Conservation (phyloP, 2,113 vertebrate species). For the Cephalopterus ornatus region DNA sequence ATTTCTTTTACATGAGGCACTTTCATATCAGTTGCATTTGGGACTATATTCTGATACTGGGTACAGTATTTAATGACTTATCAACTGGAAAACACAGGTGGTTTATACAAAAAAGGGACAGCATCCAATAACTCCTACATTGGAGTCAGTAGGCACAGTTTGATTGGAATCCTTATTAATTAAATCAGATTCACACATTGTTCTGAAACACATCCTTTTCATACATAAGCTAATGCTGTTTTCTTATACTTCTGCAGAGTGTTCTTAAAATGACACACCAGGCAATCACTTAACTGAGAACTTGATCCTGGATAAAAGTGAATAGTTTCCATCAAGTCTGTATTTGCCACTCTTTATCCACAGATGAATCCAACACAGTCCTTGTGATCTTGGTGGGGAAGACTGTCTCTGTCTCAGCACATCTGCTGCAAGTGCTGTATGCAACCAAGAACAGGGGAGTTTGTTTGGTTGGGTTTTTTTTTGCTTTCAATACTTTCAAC, state of each 20-base stretch:
- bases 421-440: background rate
- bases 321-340: background rate
- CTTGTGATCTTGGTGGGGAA: background rate
- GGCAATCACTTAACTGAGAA: background rate
- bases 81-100: constrained; percentile 12
- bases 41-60: background rate
- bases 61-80: background rate
- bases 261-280: background rate
- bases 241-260: background rate
- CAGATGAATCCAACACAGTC: background rate
- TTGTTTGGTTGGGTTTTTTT: background rate
- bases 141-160: background rate
- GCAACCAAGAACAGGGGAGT: background rate
- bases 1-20: background rate
- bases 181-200: constrained; percentile 6
- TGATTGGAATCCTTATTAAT: background rate
- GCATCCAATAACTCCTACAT: background rate
- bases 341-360: background rate
- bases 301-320: background rate
- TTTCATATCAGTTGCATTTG: background rate
- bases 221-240: background rate
- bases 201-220: background rate
- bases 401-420: background rate
- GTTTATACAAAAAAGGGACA: background rate
- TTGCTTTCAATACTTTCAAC: background rate